Evolutionary conservation across 2,888 invertebrate genomes (phyloP), one percentile per base, ranked within the genome.

Genomic region (Terebella lapidaria): DNA sequence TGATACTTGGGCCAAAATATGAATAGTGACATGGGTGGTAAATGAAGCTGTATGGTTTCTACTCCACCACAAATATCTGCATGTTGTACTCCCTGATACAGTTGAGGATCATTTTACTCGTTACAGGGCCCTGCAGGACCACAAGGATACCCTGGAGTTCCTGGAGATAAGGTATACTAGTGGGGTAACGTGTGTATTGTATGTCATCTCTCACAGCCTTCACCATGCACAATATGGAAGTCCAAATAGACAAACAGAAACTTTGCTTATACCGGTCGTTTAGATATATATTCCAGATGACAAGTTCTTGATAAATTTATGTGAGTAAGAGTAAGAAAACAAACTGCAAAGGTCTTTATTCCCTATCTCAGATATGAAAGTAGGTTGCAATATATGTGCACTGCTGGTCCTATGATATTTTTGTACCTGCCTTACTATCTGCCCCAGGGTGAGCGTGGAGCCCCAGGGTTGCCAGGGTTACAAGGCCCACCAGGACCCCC

Each of bases 391-490:
- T 35, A 35, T 35, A 35, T 35, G n/a, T 35, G 42, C n/a, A 35
- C 42, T 35, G 42, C n/a, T 35, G 42, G 42, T 35, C 42, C 42
- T n/a, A 35, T 35, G 42, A 35, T 35, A n/a, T n/a, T n/a, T n/a
- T 35, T n/a, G 10, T 35, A n/a, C n/a, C n/a, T 35, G 42, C n/a
- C 10, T 10, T 35, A n/a, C 42, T 35, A 35, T 35, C 42, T n/a
- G 42, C 42, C n/a, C n/a, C n/a, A 15, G n/a, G 56, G 56, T 22
- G n/a, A 18, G 27, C 18, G 1, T 26, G 56, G 56, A 56, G 27
- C 47, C 5, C 42, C 27, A 25, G 18, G 55, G 29, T 1, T 18
- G 30, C 35, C 55, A 35, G 42, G 42, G n/a, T 35, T 35, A 35
- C 42, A 35, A 35, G 42, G 42, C 42, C 42, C 42, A 35, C 42